Evolutionary conservation across 2,888 invertebrate genomes (phyloP), one percentile per base, ranked within the genome.

Genomic region (Yponomeuta plumbellus): DNA sequence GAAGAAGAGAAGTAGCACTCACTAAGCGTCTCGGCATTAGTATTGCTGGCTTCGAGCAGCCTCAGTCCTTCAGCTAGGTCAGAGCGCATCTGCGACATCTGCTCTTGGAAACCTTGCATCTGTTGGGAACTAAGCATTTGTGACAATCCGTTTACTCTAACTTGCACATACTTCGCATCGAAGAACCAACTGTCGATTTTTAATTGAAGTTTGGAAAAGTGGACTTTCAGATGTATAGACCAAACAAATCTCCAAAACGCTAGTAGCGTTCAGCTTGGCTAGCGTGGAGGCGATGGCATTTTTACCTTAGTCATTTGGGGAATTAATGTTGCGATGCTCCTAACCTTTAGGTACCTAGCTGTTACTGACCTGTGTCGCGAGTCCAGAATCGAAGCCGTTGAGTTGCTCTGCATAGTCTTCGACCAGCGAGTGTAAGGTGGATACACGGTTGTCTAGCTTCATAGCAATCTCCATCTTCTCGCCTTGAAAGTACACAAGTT

Each of bases 71-170:
- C 72, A 11, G 71, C 68, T n/a, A 89, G 72, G 0, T 89, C 89
- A 0, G 1, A 17, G 0, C 76, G 76, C 72, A 89, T 83, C 69
- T 79, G 77, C 0, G 1, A 39, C 72, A 89, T 84, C 71, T 88
- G 88, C 66, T 89, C 86, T 69, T 80, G 78, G 70, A 89, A 87
- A 64, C 83, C 78, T 69, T 74, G 71, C 79, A 89, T 80, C 90
- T 90, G 70, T 6, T 69, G 68, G 22, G 69, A 40, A 22, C 13
- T 39, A 10, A 39, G 5, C n/a, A 20, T 39, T 62, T 13, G 26
- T 26, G 11, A 1, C n/a, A n/a, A n/a, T n/a, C n/a, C n/a, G n/a
- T n/a, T n/a, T n/a, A n/a, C 56, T 1, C 17, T 6, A 56, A 20
- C 17, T 13, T 56, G n/a, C 6, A 56, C 17, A 56, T 17, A 56